A percentile compares a stretch with the other conserved stretches of the same genome.
These are phyloP conservation scores for Acronicta alni DNA, from an alignment of 2,888 invertebrate genomes.

Conservation along the genomic window DNA sequence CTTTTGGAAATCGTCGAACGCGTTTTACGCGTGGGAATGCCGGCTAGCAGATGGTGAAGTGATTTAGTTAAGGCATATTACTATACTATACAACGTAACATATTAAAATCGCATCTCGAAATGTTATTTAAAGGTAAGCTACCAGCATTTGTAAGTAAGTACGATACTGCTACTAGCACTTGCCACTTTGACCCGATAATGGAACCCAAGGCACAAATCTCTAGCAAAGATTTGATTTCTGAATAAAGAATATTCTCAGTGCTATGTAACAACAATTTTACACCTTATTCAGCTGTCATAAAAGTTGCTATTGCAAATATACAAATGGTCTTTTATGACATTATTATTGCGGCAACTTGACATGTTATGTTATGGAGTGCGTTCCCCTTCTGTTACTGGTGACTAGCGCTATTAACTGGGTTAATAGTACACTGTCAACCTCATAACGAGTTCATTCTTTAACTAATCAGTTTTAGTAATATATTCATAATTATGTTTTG, in stretches of 20 bases:
- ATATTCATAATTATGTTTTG: slow-evolving; percentile 35
- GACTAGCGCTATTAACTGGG: slow-evolving; percentile 41
- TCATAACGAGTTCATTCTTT: slow-evolving; percentile 38
- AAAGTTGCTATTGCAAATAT: neutral
- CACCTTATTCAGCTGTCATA: fast-evolving
- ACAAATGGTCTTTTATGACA: neutral
- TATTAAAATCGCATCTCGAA: no score
- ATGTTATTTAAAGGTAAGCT: no score
- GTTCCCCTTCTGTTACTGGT: slow-evolving; percentile 17
- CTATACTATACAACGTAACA: no score
- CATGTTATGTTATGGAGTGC: slow-evolving; percentile 28
- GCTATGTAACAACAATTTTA: neutral
- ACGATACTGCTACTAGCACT: no score
- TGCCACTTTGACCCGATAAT: no score
- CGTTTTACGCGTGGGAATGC: no score
- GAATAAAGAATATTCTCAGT: neutral
- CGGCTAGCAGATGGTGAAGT: no score
- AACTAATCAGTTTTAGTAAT: slow-evolving; percentile 42
- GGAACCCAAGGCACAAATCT: no score
- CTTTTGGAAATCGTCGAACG: no score
- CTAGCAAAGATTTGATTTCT: no score
- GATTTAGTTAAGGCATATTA: no score
- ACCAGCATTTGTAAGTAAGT: no score
- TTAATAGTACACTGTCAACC: slow-evolving; percentile 41
- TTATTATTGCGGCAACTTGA: neutral